These are phyloP conservation scores for Megaptera novaeangliae DNA, from an alignment of 2,113 vertebrate species.

Conservation along the genomic window DNA sequence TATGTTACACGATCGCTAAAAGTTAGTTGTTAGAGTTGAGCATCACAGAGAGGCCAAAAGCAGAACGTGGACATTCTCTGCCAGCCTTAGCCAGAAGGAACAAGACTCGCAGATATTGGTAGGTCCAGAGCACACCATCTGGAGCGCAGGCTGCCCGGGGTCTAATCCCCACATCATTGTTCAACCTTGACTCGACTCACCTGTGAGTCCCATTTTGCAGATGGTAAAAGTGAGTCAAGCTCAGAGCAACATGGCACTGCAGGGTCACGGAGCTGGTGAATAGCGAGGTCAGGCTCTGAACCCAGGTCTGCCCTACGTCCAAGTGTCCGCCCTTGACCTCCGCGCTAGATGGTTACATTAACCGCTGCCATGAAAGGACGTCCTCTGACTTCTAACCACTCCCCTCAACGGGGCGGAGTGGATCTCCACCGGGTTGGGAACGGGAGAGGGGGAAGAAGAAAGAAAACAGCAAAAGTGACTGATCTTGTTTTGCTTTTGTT, in stretches of 20 bases:
- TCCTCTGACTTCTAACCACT: background rate
- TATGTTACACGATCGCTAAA: rapidly evolving
- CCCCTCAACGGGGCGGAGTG: rapidly evolving
- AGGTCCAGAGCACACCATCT: too few relatives aligned
- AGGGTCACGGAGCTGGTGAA: background rate
- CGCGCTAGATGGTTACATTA: rapidly evolving
- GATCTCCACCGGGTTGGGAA: background rate
- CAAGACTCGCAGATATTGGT: rapidly evolving
- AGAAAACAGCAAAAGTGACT: too few relatives aligned
- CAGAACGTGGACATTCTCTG: background rate
- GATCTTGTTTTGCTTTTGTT: background rate
- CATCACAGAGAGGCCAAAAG: background rate
- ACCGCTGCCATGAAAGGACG: background rate
- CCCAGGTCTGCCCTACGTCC: too few relatives aligned
- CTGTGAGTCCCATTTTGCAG: background rate
- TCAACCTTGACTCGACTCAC: background rate
- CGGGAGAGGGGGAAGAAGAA: background rate
- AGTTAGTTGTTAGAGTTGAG: too few relatives aligned
- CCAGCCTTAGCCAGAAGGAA: background rate
- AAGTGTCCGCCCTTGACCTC: background rate
- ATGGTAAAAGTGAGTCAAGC: background rate
- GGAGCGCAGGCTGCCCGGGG: background rate
- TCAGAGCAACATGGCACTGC: background rate
- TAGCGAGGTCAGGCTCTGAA: background rate
- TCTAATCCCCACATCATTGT: too few relatives aligned